Conservation (phyloP, 2,113 vertebrate genomes). For the Limnothrissa miodon region DNA sequence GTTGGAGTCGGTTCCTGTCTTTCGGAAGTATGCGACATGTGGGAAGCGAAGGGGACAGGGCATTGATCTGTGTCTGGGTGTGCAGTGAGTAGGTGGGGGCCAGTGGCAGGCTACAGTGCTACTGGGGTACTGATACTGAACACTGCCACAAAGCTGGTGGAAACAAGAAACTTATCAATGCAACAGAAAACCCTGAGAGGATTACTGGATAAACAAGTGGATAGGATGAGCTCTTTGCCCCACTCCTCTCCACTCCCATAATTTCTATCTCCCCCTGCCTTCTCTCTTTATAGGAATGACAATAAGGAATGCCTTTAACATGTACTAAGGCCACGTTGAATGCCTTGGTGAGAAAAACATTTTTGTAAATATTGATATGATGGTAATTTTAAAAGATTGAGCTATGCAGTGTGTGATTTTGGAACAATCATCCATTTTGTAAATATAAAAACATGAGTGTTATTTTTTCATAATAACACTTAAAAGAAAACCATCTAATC, state of each 20-base stretch:
- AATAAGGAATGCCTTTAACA: background rate
- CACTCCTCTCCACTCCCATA: slow-evolving; percentile 16
- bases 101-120: slow-evolving; percentile 24
- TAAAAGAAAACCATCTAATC: too few relatives aligned
- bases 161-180: slow-evolving; percentile 54
- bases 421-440: too few relatives aligned
- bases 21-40: slow-evolving; percentile 20
- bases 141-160: slow-evolving; percentile 52
- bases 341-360: background rate
- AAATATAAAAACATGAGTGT: too few relatives aligned
- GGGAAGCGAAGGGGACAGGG: slow-evolving; percentile 22
- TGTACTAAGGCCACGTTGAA: background rate
- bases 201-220: slow-evolving; percentile 54
- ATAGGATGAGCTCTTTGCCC: slow-evolving; percentile 43
- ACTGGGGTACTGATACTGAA: slow-evolving; percentile 46
- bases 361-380: too few relatives aligned
- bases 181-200: slow-evolving; percentile 53
- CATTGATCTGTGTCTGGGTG: slow-evolving; percentile 44
- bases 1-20: background rate
- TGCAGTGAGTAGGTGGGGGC: slow-evolving; percentile 41
- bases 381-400: too few relatives aligned
- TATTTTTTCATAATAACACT: too few relatives aligned
- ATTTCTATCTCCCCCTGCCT: background rate
- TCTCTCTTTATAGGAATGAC: background rate
- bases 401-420: too few relatives aligned